Percentiles rank a stretch among this genome's conserved stretches.
Evolutionary conservation across 2,888 invertebrate genomes (phyloP).

Genomic region (Stenurella melanura): DNA sequence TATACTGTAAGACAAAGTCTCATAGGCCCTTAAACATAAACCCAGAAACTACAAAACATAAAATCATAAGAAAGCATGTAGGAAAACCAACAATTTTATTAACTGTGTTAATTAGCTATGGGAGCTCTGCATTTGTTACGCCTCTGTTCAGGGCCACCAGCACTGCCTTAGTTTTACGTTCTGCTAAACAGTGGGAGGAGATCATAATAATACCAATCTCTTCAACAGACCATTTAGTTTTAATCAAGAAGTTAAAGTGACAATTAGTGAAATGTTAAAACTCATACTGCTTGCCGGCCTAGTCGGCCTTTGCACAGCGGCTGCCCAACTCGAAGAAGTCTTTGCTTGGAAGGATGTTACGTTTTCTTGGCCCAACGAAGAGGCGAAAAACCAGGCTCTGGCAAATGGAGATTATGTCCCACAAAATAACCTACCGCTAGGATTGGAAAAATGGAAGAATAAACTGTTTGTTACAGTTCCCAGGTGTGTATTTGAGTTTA

Average conservation of each 20-base stretch:
- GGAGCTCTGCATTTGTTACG: conserved; percentile 7
- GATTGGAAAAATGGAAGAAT: conserved; percentile 82
- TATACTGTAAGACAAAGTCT: too few species aligned
- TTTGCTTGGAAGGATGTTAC: conserved; percentile 83
- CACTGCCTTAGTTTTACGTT: conserved; percentile 11
- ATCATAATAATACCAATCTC: conserved; percentile 50
- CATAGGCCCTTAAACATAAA: too few species aligned
- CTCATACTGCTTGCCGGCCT: conserved; percentile 40
- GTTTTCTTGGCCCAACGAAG: conserved; percentile 80
- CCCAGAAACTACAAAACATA: too few species aligned
- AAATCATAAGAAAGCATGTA: neutral
- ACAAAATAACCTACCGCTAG: conserved; percentile 82
- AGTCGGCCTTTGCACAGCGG: conserved; percentile 69
- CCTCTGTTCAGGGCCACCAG: conserved; percentile 22
- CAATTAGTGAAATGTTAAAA: conserved; percentile 43
- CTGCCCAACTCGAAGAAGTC: conserved; percentile 75
- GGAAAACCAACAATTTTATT: neutral
- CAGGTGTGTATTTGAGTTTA: conserved; percentile 71
- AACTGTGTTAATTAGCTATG: neutral
- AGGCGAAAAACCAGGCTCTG: conserved; percentile 78
- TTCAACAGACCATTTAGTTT: conserved; percentile 24
- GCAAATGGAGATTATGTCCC: conserved; percentile 78
- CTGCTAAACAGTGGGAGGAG: conserved; percentile 45
- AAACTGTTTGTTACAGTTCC: conserved; percentile 83
- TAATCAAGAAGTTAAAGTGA: conserved; percentile 20